Percentiles rank a stretch among this genome's conserved stretches.
phyloP scores from a whole-genome alignment of 1,140 invertebrate species.

The Procambarus clarkii region DNA sequence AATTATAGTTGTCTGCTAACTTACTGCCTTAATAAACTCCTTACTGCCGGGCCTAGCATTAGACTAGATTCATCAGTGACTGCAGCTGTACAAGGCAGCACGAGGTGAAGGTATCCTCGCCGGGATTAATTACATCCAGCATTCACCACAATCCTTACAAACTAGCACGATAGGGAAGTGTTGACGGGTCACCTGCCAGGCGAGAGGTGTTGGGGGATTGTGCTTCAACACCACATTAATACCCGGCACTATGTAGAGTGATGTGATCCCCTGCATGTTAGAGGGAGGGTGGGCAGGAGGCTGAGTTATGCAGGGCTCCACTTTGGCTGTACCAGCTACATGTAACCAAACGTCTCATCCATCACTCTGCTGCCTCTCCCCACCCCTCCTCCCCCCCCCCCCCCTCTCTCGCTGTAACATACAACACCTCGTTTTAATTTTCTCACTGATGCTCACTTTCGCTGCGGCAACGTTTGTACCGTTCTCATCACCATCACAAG shows the following conservation, averaged over 20 bases:
- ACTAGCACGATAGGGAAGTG: neutral
- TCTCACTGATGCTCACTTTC: neutral
- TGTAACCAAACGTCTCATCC: neutral
- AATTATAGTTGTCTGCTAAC: constrained; percentile 9
- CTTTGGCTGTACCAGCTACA: neutral
- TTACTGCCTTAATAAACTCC: constrained; percentile 35
- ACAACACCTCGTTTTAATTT: neutral
- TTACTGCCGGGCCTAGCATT: constrained; percentile 21
- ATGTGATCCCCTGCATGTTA: constrained; percentile 7
- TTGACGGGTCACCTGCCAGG: neutral
- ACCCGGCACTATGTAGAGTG: neutral
- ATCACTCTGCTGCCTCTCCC: neutral
- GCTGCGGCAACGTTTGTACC: neutral
- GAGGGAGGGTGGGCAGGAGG: neutral
- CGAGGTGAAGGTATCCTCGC: neutral
- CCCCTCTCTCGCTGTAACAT: neutral
- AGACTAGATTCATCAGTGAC: constrained; percentile 7
- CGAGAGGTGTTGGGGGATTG: neutral
- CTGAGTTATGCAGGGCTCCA: neutral
- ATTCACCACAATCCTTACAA: neutral
- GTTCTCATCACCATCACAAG: neutral
- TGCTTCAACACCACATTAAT: neutral
- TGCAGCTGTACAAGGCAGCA: neutral
- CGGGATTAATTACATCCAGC: neutral
- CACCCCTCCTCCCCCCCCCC: neutral